phyloP scores from a whole-genome alignment of 2,113 vertebrate species.

The Ictalurus furcatus region DNA sequence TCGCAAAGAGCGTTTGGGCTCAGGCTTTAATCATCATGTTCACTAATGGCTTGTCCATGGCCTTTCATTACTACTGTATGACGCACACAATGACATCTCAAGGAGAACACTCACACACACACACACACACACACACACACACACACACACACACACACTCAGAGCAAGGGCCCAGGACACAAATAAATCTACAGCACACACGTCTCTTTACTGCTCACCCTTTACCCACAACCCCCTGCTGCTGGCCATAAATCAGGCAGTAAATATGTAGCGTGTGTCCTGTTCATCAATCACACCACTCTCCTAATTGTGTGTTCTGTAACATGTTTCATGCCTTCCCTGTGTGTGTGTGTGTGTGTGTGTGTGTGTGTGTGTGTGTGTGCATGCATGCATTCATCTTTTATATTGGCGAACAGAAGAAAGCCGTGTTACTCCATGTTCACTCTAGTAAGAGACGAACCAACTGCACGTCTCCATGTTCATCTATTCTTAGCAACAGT shows the following conservation, averaged over 20 bases:
- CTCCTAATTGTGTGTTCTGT: constrained; percentile 74
- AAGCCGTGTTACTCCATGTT: too few species aligned
- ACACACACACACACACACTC: constrained; percentile 42
- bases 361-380: neutral
- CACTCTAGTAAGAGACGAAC: too few species aligned
- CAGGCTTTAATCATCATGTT: constrained; percentile 68
- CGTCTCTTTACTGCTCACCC: constrained; percentile 67
- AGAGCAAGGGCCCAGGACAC: constrained; percentile 50
- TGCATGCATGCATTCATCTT: neutral
- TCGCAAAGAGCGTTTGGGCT: constrained; percentile 56
- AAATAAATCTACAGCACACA: constrained; percentile 70
- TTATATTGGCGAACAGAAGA: neutral
- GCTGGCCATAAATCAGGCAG: constrained; percentile 69
- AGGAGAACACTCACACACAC: constrained; percentile 56
- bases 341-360: neutral
- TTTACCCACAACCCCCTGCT: constrained; percentile 56
- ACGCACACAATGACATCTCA: constrained; percentile 74
- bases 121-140: neutral
- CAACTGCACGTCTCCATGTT: too few species aligned
- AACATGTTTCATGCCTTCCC: constrained; percentile 66
- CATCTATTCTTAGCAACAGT: too few species aligned
- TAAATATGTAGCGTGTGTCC: constrained; percentile 64
- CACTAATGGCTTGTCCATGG: constrained; percentile 61
- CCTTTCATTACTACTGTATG: constrained; percentile 58
- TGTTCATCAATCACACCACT: constrained; percentile 56